These are phyloP conservation scores for Palythoa grandis DNA, from an alignment of 92 coral and sea anemone genomes.

Conservation along the genomic window DNA sequence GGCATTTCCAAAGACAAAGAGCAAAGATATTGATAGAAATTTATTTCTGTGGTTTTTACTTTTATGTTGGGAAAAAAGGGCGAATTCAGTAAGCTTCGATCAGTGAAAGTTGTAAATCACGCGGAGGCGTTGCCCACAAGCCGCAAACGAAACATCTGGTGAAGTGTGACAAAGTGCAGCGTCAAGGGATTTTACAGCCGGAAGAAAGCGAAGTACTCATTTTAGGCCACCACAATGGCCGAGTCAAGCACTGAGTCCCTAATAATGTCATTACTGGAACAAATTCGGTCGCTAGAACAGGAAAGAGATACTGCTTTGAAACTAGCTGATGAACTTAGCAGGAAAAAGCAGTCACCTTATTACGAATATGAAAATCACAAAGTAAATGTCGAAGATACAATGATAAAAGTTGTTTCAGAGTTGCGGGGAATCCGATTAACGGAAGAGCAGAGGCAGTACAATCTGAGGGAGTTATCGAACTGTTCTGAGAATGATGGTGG, in stretches of 20 bases:
- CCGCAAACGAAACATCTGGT: neutral
- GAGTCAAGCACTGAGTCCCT: conserved; percentile 77
- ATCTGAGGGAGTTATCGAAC: conserved; percentile 62
- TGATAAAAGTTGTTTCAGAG: conserved; percentile 60
- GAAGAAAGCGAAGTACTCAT: neutral
- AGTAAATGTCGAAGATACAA: conserved; percentile 48
- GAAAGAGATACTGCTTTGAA: conserved; percentile 81
- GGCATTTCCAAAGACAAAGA: neutral
- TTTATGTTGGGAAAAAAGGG: neutral
- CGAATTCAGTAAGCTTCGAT: neutral
- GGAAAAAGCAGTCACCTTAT: conserved; percentile 8
- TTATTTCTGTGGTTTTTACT: neutral
- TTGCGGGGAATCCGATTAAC: conserved; percentile 83
- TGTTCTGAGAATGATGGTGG: conserved; percentile 40
- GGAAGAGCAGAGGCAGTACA: conserved; percentile 87
- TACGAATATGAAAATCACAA: conserved; percentile 5
- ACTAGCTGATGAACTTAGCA: conserved; percentile 60
- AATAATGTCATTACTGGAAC: conserved; percentile 79
- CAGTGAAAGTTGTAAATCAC: neutral
- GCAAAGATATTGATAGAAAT: neutral
- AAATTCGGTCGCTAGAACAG: conserved; percentile 76
- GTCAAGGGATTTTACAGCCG: neutral
- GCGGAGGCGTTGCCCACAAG: conserved; percentile 31
- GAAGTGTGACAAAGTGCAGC: neutral
- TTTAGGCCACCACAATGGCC: conserved; percentile 49